phyloP scores from a whole-genome alignment of 2,113 vertebrate species.

The Solea senegalensis region DNA sequence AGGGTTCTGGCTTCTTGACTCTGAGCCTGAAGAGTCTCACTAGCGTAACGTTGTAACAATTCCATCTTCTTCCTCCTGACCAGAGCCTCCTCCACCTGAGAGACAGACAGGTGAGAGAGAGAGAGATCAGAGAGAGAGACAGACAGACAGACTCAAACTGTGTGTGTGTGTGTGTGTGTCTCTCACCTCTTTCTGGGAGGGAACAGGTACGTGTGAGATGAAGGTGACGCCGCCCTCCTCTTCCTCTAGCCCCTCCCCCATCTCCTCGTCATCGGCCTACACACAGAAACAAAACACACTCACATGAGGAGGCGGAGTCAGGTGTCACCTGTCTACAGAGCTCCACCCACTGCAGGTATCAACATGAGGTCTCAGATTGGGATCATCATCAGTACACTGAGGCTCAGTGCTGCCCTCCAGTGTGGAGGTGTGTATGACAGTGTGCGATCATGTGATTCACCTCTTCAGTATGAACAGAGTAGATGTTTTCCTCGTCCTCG shows the following conservation, averaged over 20 bases:
- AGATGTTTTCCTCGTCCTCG: conserved; percentile 92
- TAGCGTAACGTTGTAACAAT: conserved; percentile 95
- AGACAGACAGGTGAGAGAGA: conserved; percentile 25
- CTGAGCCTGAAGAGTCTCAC: conserved; percentile 94
- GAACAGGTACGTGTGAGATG: conserved; percentile 94
- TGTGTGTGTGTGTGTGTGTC: neutral
- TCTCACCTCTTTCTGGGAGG: conserved; percentile 93
- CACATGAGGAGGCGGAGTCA: neutral
- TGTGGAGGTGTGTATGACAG: too few species aligned
- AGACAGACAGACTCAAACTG: neutral
- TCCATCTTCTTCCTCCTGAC: conserved; percentile 98
- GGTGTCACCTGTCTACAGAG: too few species aligned
- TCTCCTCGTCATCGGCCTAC: conserved; percentile 84
- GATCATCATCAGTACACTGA: too few species aligned
- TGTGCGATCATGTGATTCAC: conserved; percentile 59
- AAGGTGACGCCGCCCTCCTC: conserved; percentile 90
- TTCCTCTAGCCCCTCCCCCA: conserved; percentile 80
- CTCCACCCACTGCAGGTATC: too few species aligned
- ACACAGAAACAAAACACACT: conserved; percentile 8
- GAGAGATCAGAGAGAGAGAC: neutral
- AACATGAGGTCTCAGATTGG: too few species aligned
- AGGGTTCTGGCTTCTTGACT: conserved; percentile 92
- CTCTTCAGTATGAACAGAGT: conserved; percentile 87
- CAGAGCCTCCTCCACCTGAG: conserved; percentile 94
- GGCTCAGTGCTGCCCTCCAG: too few species aligned